Evolutionary conservation across 2,797 vertebrate genomes (phyloP).

Genomic region (Paramormyrops hopkinsi): DNA sequence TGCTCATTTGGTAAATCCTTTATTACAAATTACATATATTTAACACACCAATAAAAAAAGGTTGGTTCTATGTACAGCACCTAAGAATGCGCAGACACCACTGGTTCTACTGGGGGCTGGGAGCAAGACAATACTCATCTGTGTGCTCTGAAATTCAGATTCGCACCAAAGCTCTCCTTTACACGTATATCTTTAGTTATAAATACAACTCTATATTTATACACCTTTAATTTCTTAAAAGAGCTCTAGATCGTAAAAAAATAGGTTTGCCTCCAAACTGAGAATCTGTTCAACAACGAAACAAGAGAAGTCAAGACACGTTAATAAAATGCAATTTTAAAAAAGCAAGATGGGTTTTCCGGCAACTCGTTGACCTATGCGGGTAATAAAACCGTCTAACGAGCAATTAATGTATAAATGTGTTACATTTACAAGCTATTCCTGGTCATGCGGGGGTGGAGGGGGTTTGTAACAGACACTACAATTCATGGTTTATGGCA

Average conservation of each 20-base stretch:
- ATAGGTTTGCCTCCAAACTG: constrained; percentile 27
- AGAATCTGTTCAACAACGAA: constrained; percentile 20
- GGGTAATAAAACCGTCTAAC: constrained; percentile 16
- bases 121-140: constrained; percentile 3
- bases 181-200: constrained; percentile 55
- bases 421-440: constrained; percentile 17
- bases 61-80: constrained; percentile 69
- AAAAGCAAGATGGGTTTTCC: constrained; percentile 21
- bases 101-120: constrained; percentile 39
- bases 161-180: constrained; percentile 18
- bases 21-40: constrained; percentile 70
- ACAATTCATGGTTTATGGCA: constrained; percentile 18
- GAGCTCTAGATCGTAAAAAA: constrained; percentile 32
- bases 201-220: constrained; percentile 79
- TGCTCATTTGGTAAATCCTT: constrained; percentile 43
- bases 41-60: constrained; percentile 65
- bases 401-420: constrained; percentile 17
- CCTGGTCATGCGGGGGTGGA: background rate
- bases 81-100: constrained; percentile 64
- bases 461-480: constrained; percentile 19
- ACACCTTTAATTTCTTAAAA: constrained; percentile 48
- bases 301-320: constrained; percentile 20
- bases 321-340: constrained; percentile 11
- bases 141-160: constrained; percentile 6
- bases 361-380: constrained; percentile 20